Evolutionary conservation across 2,113 vertebrate species (phyloP).

Genomic region (Ammodytes dubius): DNA sequence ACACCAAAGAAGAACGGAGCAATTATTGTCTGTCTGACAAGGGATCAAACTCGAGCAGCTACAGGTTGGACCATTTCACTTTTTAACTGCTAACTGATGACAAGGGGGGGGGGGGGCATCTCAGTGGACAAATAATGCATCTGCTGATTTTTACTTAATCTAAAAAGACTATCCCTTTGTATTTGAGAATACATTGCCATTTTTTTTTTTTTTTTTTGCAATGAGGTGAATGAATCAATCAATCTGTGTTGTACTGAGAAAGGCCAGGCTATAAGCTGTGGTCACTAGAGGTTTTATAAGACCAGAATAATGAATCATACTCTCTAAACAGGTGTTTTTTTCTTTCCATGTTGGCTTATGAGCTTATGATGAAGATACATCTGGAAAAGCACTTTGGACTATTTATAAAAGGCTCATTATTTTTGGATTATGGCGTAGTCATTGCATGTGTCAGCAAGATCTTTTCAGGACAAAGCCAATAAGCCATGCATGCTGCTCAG

Average conservation of each 20-base stretch:
- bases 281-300: constrained; percentile 20
- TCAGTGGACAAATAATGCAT: constrained; percentile 1
- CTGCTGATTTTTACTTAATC: neutral
- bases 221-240: constrained; percentile 2
- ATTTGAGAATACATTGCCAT: neutral
- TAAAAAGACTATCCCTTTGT: neutral
- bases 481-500: neutral
- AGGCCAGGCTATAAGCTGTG: neutral
- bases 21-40: constrained; percentile 54
- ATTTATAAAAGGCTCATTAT: constrained; percentile 18
- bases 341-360: constrained; percentile 28
- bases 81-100: neutral
- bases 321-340: constrained; percentile 20
- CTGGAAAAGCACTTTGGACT: constrained; percentile 34
- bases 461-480: neutral
- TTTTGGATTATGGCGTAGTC: constrained; percentile 10
- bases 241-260: neutral
- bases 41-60: constrained; percentile 47
- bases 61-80: constrained; percentile 41
- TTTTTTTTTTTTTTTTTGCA: constrained; percentile 11
- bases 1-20: constrained; percentile 41
- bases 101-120: constrained; percentile 2
- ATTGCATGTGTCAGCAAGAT: constrained; percentile 23
- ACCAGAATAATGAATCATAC: constrained; percentile 35
- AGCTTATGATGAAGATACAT: constrained; percentile 36